phyloP scores from a whole-genome alignment of 92 coral and sea anemone species.

The Epizoanthus ramosus region DNA sequence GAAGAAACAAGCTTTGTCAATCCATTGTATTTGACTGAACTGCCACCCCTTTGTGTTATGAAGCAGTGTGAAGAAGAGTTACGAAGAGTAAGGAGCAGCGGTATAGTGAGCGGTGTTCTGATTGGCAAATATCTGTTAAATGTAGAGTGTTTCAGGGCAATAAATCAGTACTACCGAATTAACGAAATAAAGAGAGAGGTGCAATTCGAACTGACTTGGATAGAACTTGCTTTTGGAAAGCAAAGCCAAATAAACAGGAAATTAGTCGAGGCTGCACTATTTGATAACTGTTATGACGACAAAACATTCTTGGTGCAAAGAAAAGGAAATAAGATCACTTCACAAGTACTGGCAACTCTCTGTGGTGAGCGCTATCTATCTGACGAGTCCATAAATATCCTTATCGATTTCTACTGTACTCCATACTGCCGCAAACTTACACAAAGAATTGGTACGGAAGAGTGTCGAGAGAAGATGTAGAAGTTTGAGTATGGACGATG shows the following conservation, averaged over 20 bases:
- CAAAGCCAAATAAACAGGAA: not conserved
- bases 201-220: conserved; percentile 45
- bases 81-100: not conserved
- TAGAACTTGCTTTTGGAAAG: conserved; percentile 28
- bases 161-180: conserved; percentile 40
- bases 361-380: conserved; percentile 49
- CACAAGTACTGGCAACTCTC: conserved; percentile 45
- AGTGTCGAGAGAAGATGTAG: conserved; percentile 7
- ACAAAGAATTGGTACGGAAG: conserved; percentile 18
- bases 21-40: conserved; percentile 1
- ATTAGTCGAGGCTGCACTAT: conserved; percentile 32
- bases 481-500: conserved; percentile 32
- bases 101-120: not conserved
- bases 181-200: conserved; percentile 35
- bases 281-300: conserved; percentile 23
- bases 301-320: conserved; percentile 25
- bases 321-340: conserved; percentile 36
- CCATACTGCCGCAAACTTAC: conserved; percentile 1
- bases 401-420: conserved; percentile 46
- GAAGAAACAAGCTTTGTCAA: not conserved
- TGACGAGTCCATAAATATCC: conserved; percentile 49
- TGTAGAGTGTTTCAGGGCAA: conserved; percentile 24
- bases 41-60: not conserved
- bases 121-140: conserved; percentile 39
- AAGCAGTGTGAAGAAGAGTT: not conserved